These are phyloP conservation scores for Patiria pectinifera DNA, from an alignment of 53 echinoderm and acorn worm species.

Conservation along the genomic window DNA sequence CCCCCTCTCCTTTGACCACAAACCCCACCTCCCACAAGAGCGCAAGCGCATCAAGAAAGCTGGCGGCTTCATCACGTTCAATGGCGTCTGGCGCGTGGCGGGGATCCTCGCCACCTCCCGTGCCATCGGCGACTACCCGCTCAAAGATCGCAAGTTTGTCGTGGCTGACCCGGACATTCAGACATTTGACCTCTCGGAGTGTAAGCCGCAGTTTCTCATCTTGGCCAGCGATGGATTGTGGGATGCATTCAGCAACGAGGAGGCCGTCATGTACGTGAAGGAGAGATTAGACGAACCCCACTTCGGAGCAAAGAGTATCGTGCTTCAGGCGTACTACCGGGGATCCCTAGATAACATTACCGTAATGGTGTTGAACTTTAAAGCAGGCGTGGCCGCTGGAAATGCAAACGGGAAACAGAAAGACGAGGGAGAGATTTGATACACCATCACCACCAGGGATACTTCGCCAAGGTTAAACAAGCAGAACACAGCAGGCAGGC, in stretches of 20 bases:
- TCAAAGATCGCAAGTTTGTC: constrained; percentile 88
- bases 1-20: constrained; percentile 96
- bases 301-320: constrained; percentile 92
- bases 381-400: constrained; percentile 3
- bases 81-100: constrained; percentile 95
- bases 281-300: constrained; percentile 86
- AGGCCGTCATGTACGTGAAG: constrained; percentile 90
- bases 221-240: constrained; percentile 96
- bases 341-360: constrained; percentile 95
- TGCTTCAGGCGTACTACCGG: constrained; percentile 86
- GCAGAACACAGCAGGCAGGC: background rate
- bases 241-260: constrained; percentile 96
- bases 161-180: constrained; percentile 94
- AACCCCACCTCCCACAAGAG: constrained; percentile 92
- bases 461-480: background rate
- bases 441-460: background rate
- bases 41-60: constrained; percentile 91
- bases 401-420: background rate
- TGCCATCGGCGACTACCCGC: constrained; percentile 94
- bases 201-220: constrained; percentile 87
- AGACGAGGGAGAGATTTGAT: constrained; percentile 11
- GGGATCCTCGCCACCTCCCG: constrained; percentile 97
- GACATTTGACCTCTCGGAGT: constrained; percentile 74
- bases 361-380: constrained; percentile 92
- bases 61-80: constrained; percentile 94